Evolutionary conservation across 2,888 invertebrate species (phyloP).

Genomic region (Gandaritis pyraliata): DNA sequence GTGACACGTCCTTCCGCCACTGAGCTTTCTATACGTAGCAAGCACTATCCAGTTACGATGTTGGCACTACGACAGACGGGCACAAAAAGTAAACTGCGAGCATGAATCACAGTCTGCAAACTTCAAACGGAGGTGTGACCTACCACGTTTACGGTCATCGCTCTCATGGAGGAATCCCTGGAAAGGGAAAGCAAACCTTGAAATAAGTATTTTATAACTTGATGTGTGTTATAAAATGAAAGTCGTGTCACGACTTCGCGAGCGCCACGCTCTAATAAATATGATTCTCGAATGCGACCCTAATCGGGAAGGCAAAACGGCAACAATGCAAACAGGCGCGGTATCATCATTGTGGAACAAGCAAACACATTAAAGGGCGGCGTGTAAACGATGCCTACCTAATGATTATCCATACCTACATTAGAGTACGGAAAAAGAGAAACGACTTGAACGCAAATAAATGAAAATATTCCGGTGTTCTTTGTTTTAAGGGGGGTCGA

Average conservation of each 20-base stretch:
- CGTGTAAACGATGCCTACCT: conserved; percentile 74
- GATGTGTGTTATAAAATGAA: conserved; percentile 73
- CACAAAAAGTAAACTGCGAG: conserved; percentile 41
- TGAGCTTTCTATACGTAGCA: conserved; percentile 60
- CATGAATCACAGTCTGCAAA: conserved; percentile 12
- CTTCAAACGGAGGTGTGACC: conserved; percentile 10
- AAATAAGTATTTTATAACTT: conserved; percentile 58
- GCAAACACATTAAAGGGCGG: conserved; percentile 80
- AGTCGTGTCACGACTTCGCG: conserved; percentile 76
- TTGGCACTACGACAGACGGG: conserved; percentile 48
- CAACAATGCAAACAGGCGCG: conserved; percentile 80
- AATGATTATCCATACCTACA: conserved; percentile 75
- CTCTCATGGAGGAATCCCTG: conserved; percentile 51
- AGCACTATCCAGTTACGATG: conserved; percentile 60
- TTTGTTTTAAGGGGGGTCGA: conserved; percentile 73
- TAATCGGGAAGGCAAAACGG: conserved; percentile 81
- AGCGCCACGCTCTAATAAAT: conserved; percentile 80
- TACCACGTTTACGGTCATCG: conserved; percentile 30
- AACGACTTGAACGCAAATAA: conserved; percentile 68
- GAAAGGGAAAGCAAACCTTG: conserved; percentile 62
- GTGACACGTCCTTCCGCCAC: conserved; percentile 80
- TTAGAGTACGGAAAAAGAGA: conserved; percentile 62
- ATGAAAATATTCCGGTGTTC: conserved; percentile 76
- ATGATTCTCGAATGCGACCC: conserved; percentile 79
- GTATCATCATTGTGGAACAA: conserved; percentile 78